Conservation (phyloP, 2,888 invertebrate species). For the Drosophila hamatofila region DNA sequence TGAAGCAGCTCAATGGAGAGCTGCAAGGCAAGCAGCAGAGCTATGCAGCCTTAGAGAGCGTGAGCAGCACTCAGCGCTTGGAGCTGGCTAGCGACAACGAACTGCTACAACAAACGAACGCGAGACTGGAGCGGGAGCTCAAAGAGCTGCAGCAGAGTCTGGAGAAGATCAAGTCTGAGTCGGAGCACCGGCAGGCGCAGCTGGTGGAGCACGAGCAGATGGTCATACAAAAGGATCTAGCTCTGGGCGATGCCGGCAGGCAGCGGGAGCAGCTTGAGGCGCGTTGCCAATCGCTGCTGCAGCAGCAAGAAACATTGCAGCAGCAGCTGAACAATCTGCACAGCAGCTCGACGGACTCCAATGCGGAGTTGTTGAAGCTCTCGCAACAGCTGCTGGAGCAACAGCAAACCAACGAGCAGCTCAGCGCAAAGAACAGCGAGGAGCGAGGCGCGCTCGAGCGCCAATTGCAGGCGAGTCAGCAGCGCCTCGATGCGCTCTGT, state of each 20-base stretch:
- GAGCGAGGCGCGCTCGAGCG: constrained; percentile 70
- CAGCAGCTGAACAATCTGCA: constrained; percentile 87
- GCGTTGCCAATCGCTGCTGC: constrained; percentile 87
- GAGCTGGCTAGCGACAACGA: constrained; percentile 72
- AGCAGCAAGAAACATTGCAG: constrained; percentile 87
- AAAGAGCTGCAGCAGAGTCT: constrained; percentile 73
- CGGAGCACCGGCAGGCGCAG: constrained; percentile 78
- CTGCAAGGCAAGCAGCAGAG: constrained; percentile 64
- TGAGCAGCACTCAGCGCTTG: constrained; percentile 56
- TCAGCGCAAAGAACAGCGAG: constrained; percentile 86
- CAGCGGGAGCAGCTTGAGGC: constrained; percentile 87
- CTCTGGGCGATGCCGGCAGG: constrained; percentile 87
- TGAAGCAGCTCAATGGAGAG: constrained; percentile 81
- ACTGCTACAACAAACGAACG: constrained; percentile 64
- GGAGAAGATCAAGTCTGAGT: constrained; percentile 83
- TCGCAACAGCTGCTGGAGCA: constrained; percentile 87
- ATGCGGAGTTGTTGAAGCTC: constrained; percentile 87
- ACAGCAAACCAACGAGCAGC: constrained; percentile 87
- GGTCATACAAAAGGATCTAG: constrained; percentile 86
- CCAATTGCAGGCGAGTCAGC: constrained; percentile 70
- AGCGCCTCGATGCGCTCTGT: constrained; percentile 69
- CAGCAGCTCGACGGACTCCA: constrained; percentile 87
- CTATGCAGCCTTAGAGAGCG: constrained; percentile 49
- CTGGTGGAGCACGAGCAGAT: constrained; percentile 79
- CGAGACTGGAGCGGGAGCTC: constrained; percentile 80